Base-by-base conservation (phyloP, 2,888 invertebrate species). In the Caenorhabditis panamensis region DNA sequence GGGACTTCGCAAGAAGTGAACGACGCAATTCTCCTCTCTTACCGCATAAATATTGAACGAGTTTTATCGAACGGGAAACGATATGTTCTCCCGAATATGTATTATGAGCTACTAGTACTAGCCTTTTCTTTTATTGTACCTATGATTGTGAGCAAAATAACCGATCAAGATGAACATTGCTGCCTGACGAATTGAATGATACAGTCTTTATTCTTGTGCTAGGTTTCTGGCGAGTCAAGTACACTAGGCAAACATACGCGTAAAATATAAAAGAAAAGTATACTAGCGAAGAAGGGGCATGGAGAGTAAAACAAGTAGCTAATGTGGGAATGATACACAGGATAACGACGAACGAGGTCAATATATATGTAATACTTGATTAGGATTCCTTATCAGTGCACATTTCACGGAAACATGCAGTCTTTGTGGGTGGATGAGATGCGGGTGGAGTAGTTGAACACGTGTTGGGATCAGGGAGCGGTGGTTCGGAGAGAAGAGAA, bases 1-100 rank as follows among this genome's bases (percentile, higher is more conserved):
- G 24, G 66, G 9, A 8, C n/a, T 75, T 13, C 66, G 59, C 41
- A 61, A 67, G 22, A 75, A 75, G 51, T 62, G 26, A 68, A 44
- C 61, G 2, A 31, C 4, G 4, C 31, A 4, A 2, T 13, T 59
- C 36, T 22, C 58, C 4, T 58, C 31, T 37, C 13, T 58, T 9
- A 26, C 41, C 13, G 41, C 41, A 58, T 58, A 58, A 64, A 51
- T 36, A 44, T 66, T 26, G 58, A 68, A 68, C 66, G 53, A 37
- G 67, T 67, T 67, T 67, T 67, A 67, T 47, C 41, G 20, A 67
- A 28, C 56, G 31, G 56, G 56, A 53, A 53, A 51, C 20, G 20
- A 1, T 54, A 1, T 13, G 18, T 56, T 51, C 8, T 26, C 51
- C 51, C 47, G 18, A 47, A 47, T 18, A 18, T 54, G 36, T 56